Base-by-base conservation (phyloP, 2,888 invertebrate species). In the Helleia helle region DNA sequence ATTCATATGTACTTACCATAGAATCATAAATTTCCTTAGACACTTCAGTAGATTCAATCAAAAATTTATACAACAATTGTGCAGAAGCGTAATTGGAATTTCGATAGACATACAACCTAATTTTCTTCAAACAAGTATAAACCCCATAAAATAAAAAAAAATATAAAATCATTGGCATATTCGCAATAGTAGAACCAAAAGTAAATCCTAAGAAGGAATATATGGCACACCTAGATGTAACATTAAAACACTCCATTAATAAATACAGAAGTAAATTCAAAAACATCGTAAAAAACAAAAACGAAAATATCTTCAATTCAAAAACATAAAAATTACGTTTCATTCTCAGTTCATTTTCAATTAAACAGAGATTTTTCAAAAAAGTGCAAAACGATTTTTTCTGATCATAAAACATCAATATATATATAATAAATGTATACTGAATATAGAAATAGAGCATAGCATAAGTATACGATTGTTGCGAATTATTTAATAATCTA, bases 51-150 rank as follows among this genome's bases (percentile, higher is more conserved):
- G 24, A 5, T 3, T 44, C 43, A 9, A 44, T 41, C 4, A 44
- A 31, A 27, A 38, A 44, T 37, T 44, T 44, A 13, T 44, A 44
- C n/a, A 40, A 38, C 30, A 27, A 13, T 18, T 44, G 40, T 7
- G 9, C 4, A 11, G 22, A 13, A 12, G 24, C 22, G 13, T 27
- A 24, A 5, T 41, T 40, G 2, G 8, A 14, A 8, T 34, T 17
- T 1, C 6, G n/a, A 3, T 18, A 12, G 9, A 37, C 17, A n/a
- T 11, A 8, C 0, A n/a, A 4, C 18, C 37, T 37, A 5, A 43
- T 15, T 8, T 37, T 31, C 15, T 40, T 40, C 14, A 44, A 41
- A 25, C 43, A 37, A 38, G 18, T 11, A 8, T 34, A 40, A 2
- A 17, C 40, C 1, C 40, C 25, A 28, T 40, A 41, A 17, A 44